Evolutionary conservation across 2,113 vertebrate genomes (phyloP).

Genomic region (Coreoperca whiteheadi): DNA sequence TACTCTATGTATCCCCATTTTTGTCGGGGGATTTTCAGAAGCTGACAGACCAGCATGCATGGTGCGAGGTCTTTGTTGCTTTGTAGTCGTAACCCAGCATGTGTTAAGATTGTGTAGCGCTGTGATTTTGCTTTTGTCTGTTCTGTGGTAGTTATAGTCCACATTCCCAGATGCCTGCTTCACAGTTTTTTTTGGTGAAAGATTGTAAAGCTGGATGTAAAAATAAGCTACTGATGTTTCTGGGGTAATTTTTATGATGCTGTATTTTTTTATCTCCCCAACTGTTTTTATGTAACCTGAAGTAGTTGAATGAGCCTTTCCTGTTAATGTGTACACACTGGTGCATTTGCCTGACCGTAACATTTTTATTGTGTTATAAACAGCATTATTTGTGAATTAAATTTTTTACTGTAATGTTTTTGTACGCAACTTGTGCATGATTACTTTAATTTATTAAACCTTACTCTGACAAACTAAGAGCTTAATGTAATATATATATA

Average conservation of each 20-base stretch:
- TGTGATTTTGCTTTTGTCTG: slow-evolving; percentile 86
- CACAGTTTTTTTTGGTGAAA: slow-evolving; percentile 74
- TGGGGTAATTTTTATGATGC: slow-evolving; percentile 70
- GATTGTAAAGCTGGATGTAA: slow-evolving; percentile 81
- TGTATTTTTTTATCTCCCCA: slow-evolving; percentile 80
- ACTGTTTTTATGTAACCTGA: slow-evolving; percentile 65
- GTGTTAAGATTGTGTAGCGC: slow-evolving; percentile 85
- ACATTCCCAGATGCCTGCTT: slow-evolving; percentile 82
- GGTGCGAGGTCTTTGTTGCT: slow-evolving; percentile 85
- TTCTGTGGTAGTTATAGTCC: slow-evolving; percentile 77
- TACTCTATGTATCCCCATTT: slow-evolving; percentile 90
- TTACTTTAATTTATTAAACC: slow-evolving; percentile 99
- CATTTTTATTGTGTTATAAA: slow-evolving; percentile 84
- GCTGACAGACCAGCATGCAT: slow-evolving; percentile 83
- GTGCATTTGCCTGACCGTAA: slow-evolving; percentile 86
- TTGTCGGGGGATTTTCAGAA: slow-evolving; percentile 89
- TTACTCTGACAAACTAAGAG: slow-evolving; percentile 85
- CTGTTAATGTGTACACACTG: slow-evolving; percentile 81
- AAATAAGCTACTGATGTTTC: slow-evolving; percentile 78
- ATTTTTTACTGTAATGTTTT: slow-evolving; percentile 89
- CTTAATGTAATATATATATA: background rate
- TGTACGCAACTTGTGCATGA: slow-evolving; percentile 93
- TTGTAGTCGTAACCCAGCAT: slow-evolving; percentile 91
- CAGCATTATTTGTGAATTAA: slow-evolving; percentile 85
- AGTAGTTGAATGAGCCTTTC: slow-evolving; percentile 75